Percentiles rank a stretch among this genome's conserved stretches.
Conservation (phyloP, 2,888 invertebrate species). For the Ectemnius lituratus region DNA sequence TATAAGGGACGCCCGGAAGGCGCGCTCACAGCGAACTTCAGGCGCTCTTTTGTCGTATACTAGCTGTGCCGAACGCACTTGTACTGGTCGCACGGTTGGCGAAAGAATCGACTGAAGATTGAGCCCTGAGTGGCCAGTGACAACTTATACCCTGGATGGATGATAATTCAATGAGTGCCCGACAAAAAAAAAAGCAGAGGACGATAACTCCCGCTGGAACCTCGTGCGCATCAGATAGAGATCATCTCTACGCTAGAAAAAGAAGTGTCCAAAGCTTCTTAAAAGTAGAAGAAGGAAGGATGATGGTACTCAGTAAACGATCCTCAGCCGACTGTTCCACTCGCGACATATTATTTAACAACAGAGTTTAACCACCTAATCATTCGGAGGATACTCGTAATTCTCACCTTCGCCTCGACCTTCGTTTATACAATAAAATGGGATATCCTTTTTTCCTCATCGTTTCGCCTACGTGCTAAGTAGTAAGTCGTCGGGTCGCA, state of each 20-base stretch:
- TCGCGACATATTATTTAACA: conserved; percentile 76
- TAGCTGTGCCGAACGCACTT: conserved; percentile 78
- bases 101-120: conserved; percentile 65
- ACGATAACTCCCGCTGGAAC: too few species aligned
- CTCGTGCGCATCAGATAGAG: too few species aligned
- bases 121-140: conserved; percentile 28
- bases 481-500: conserved; percentile 55
- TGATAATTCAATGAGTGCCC: too few species aligned
- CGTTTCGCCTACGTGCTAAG: conserved; percentile 61
- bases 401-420: conserved; percentile 51
- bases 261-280: too few species aligned
- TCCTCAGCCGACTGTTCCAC: conserved; percentile 69
- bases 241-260: too few species aligned
- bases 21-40: conserved; percentile 68
- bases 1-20: conserved; percentile 68
- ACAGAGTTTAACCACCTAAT: conserved; percentile 74
- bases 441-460: conserved; percentile 62
- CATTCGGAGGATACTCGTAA: conserved; percentile 70
- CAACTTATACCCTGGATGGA: too few species aligned
- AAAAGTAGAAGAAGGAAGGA: background rate
- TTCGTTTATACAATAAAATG: conserved; percentile 74
- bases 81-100: conserved; percentile 75
- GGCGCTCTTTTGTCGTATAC: conserved; percentile 76
- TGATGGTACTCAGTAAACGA: conserved; percentile 48
- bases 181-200: too few species aligned